Conservation (phyloP, 2,113 vertebrate genomes). For the Leptodactylus fuscus region DNA sequence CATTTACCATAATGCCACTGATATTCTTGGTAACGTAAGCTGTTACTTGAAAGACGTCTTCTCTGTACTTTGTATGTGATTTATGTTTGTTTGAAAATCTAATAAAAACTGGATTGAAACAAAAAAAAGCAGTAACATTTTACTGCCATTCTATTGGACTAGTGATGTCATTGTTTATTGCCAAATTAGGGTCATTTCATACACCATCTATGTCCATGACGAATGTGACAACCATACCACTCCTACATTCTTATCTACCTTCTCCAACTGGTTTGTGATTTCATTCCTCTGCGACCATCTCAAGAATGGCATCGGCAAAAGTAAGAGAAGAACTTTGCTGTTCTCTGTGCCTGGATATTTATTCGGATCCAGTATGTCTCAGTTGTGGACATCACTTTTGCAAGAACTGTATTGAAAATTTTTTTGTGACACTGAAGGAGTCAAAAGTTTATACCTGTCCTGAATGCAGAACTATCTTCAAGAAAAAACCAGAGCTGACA, state of each 20-base stretch:
- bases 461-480: constrained; percentile 57
- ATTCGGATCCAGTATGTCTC: constrained; percentile 58
- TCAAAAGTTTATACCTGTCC: constrained; percentile 48
- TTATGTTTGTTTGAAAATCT: no score
- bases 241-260: background rate
- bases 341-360: constrained; percentile 62
- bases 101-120: no score
- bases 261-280: no score
- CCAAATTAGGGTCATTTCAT: background rate
- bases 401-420: constrained; percentile 49
- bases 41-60: no score
- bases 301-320: constrained; percentile 41
- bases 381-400: constrained; percentile 64
- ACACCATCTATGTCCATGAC: background rate
- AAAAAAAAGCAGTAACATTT: background rate
- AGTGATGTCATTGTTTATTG: constrained; percentile 1
- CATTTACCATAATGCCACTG: no score
- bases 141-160: background rate
- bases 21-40: no score
- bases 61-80: no score
- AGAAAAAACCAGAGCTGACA: constrained; percentile 18
- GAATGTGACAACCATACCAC: background rate
- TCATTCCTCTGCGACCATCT: background rate
- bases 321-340: constrained; percentile 61
- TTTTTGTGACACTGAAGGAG: constrained; percentile 39